A percentile compares a stretch with the other conserved stretches of the same genome.
phyloP scores from a whole-genome alignment of 2,113 vertebrate genomes.

The Gnathonemus longibarbis region DNA sequence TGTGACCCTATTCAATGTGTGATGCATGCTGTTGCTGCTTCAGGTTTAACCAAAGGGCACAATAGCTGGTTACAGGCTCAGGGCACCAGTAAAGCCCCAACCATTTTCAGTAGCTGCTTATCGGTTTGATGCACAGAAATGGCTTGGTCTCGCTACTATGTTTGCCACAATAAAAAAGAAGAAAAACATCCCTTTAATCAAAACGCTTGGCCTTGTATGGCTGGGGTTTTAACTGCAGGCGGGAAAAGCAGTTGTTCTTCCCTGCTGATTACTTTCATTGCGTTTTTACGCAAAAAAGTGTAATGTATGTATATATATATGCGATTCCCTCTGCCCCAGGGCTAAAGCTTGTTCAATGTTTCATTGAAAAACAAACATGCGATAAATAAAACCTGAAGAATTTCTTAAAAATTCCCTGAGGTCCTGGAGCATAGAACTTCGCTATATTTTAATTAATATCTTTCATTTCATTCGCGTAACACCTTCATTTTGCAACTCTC shows the following conservation, averaged over 20 bases:
- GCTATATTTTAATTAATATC: not conserved
- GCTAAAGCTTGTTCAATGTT: not conserved
- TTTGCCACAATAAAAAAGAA: constrained; percentile 45
- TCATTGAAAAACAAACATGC: not conserved
- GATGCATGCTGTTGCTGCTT: constrained; percentile 34
- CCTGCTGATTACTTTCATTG: not conserved
- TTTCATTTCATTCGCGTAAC: not conserved
- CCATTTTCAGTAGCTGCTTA: constrained; percentile 20
- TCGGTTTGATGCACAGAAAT: constrained; percentile 26
- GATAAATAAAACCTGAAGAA: not conserved
- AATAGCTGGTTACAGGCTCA: constrained; percentile 17
- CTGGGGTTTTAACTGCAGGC: not conserved
- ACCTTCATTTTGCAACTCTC: not conserved
- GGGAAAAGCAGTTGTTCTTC: not conserved
- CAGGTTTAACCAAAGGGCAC: constrained; percentile 22
- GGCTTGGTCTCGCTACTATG: constrained; percentile 39
- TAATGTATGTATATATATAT: too few relatives aligned
- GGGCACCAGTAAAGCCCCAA: constrained; percentile 17
- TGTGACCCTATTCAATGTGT: constrained; percentile 27
- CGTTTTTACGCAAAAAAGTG: not conserved
- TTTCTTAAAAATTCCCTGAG: not conserved
- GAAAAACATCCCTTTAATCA: constrained; percentile 42
- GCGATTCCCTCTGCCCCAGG: not conserved
- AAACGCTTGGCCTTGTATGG: constrained; percentile 43
- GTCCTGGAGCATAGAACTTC: not conserved